Evolutionary conservation across 2,113 vertebrate species (phyloP), one percentile per base, ranked within the genome.

Genomic region (Herpailurus yagouaroundi): DNA sequence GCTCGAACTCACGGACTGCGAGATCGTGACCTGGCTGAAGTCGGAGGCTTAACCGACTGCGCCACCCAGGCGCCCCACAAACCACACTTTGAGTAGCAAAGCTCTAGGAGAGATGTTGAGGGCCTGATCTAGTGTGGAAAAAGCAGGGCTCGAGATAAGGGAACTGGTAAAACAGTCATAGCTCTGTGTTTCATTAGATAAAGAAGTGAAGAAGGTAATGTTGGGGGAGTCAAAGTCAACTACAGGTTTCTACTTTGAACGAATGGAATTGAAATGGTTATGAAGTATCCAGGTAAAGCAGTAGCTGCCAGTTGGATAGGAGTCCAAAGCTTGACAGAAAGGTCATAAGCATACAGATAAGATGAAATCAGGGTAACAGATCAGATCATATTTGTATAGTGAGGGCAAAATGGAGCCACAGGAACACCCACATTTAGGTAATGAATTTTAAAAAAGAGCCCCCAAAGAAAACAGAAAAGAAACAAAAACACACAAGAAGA

Each of bases 401-500:
- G 93, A 97, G 79, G 73, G 79, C 57, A 93, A 81, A 94, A 97
- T 91, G 48, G 68, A 95, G 95, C 19, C 50, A 91, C 57, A 45
- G 14, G 80, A 88, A 73, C 74, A 84, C 36, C 60, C 74, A 89
- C 16, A 74, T 91, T 82, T 94, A 83, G 23, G 55, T 45, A 91
- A 83, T 74, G 33, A 80, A 86, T 41, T 41, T 50, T 5, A 36
- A 86, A 41, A 89, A 71, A 87, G 12, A 96, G 1, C 25, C 79
- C 21, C 66, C 45, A 71, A 71, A 52, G 25, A 64, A 91, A 89
- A 91, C 5, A 89, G 18, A 77, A 77, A 93, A 98, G 38, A 60
- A 93, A 55, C 2, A 95, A 41, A 91, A 86, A 96, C 38, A 93
- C 18, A 48, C 50, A 36, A 88, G 33, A 89, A 97, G 71, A 95